Evolutionary conservation across 2,113 vertebrate species (phyloP).

Genomic region (Odontophorus gujanensis): DNA sequence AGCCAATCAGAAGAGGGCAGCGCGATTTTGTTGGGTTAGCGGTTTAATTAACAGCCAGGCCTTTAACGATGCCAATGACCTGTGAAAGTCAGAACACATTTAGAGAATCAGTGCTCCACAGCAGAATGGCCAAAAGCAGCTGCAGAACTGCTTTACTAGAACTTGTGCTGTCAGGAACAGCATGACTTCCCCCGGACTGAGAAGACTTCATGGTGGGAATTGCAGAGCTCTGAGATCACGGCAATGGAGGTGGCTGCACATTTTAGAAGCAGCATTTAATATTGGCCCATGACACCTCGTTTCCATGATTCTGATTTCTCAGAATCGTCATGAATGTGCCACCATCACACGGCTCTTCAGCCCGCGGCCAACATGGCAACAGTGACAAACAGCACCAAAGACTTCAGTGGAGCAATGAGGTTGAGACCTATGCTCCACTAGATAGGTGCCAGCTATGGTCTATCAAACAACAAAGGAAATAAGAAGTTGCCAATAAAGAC

Average conservation of each 20-base stretch:
- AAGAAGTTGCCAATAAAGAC: neutral
- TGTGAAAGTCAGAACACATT: conserved; percentile 2
- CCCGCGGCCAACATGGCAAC: neutral
- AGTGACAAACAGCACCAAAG: neutral
- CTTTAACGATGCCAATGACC: neutral
- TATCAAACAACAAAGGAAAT: neutral
- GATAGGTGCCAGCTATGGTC: too few relatives aligned
- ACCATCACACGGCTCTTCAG: neutral
- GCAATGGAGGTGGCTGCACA: neutral
- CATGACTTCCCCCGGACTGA: accelerated
- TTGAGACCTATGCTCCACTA: too few relatives aligned
- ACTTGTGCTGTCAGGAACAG: accelerated
- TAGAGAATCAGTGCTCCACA: neutral
- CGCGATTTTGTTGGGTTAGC: neutral
- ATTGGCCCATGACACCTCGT: neutral
- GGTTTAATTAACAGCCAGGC: neutral
- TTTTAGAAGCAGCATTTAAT: neutral
- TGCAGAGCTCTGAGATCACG: neutral
- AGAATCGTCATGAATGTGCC: neutral
- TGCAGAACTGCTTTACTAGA: neutral
- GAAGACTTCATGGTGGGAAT: neutral
- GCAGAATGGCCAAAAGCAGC: neutral
- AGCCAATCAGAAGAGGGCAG: neutral
- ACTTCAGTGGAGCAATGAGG: neutral
- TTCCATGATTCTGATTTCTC: neutral